phyloP scores from a whole-genome alignment of 1,140 invertebrate species.

The Nymphalis io region DNA sequence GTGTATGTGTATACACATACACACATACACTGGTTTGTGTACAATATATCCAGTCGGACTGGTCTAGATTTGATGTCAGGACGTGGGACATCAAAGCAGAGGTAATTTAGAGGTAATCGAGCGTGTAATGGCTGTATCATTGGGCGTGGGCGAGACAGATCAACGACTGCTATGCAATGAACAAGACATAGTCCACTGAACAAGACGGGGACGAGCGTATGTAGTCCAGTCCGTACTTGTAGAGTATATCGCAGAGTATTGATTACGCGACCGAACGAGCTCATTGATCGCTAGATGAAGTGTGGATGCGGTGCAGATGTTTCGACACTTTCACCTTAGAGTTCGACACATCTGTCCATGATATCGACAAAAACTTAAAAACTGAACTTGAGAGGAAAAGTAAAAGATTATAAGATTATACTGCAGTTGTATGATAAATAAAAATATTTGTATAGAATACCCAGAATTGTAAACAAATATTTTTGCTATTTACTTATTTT shows the following conservation, averaged over 20 bases:
- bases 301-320: no score
- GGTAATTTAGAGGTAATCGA: conserved; percentile 66
- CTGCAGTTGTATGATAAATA: no score
- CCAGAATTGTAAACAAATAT: neutral
- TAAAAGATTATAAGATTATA: no score
- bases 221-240: neutral
- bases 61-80: conserved; percentile 30
- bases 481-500: neutral
- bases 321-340: neutral
- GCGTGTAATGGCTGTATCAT: conserved; percentile 61
- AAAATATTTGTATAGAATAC: no score
- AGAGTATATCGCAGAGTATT: no score
- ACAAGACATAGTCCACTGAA: conserved; percentile 59
- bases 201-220: conserved; percentile 39
- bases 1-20: no score
- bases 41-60: neutral
- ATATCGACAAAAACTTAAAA: neutral
- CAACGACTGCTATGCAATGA: conserved; percentile 51
- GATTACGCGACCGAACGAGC: neutral
- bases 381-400: no score
- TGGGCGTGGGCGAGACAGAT: conserved; percentile 60
- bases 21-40: neutral
- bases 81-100: conserved; percentile 42
- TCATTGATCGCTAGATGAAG: neutral
- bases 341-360: neutral